Conservation (phyloP, 2,797 vertebrate genomes). For the Platyrinchus mystaceus region DNA sequence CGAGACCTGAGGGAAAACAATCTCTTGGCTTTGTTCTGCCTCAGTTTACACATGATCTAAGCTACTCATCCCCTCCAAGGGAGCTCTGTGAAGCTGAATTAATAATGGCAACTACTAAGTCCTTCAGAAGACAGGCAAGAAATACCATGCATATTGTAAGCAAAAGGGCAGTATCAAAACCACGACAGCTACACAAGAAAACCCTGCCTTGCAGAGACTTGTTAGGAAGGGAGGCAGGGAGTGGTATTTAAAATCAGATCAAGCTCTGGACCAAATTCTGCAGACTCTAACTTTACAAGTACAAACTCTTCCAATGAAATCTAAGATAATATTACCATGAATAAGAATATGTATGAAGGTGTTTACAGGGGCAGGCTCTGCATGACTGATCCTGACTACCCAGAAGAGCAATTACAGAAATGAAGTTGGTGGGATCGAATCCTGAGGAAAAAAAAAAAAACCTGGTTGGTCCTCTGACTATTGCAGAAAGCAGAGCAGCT, state of each 20-base stretch:
- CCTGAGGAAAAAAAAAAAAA: not conserved
- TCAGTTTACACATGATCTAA: conserved; percentile 47
- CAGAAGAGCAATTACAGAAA: not conserved
- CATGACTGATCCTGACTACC: not conserved
- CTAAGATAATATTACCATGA: not conserved
- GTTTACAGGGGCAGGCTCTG: not conserved
- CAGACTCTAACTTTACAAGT: not conserved
- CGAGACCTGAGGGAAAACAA: conserved; percentile 44
- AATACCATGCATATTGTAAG: not conserved
- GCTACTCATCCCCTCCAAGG: not conserved
- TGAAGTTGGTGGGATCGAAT: not conserved
- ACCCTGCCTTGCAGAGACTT: not conserved
- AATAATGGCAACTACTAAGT: not conserved
- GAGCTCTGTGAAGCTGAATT: not conserved
- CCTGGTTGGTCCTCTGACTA: not conserved
- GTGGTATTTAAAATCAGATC: not conserved
- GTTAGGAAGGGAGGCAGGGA: not conserved
- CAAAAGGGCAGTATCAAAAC: not conserved
- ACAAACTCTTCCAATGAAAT: not conserved
- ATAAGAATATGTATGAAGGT: not conserved
- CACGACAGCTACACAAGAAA: not conserved
- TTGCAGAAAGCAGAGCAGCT: not conserved
- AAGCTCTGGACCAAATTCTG: not conserved
- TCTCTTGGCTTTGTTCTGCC: conserved; percentile 35
- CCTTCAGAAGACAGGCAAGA: not conserved